Base-by-base conservation (phyloP, 2,888 invertebrate species). In the Andrena bucephala region DNA sequence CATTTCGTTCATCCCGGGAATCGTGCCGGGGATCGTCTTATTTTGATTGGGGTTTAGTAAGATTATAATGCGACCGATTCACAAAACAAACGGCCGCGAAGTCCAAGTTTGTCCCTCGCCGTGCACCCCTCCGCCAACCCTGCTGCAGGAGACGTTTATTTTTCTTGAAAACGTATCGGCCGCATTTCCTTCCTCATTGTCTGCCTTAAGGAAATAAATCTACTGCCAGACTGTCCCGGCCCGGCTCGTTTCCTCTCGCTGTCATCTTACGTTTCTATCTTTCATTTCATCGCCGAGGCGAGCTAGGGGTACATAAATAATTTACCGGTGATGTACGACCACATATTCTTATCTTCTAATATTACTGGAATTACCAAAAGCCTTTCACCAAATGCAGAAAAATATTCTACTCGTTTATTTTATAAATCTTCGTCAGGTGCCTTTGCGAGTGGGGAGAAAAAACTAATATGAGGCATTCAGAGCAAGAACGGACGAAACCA, bases 101-200 rank as follows among this genome's bases (percentile, higher is more conserved):
- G 81, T 87, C 81, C 81, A 79, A 83, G 63, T 82, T 74, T 69
- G 88, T 79, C 83, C 79, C 78, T 72, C 27, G 16, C 50, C 52
- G 65, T 77, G 54, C 75, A 69, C 75, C 63, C 65, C 67, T 66
- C 24, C 50, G 24, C 13, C 42, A 42, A 42, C 57, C 63, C 77
- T 69, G 79, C 86, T 84, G 67, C 81, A 27, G 57, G 84, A 83
- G 84, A 73, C 85, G 91, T 91, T 91, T 91, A 91, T 91, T 91
- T 91, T 89, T 90, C 90, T 91, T 91, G 90, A 90, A 91, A 91
- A 90, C 90, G 89, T 90, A 91, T 91, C 91, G 85, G 90, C 89
- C 89, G 84, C 90, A 89, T 91, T 91, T 91, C 90, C 91, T 91
- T 91, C 90, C 90, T 91, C 90, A 91, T 91, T 91, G 91, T 90